Percentiles rank a stretch among this genome's conserved stretches.
Evolutionary conservation across 2,888 invertebrate genomes (phyloP).

Genomic region (Ormyrus thymus): DNA sequence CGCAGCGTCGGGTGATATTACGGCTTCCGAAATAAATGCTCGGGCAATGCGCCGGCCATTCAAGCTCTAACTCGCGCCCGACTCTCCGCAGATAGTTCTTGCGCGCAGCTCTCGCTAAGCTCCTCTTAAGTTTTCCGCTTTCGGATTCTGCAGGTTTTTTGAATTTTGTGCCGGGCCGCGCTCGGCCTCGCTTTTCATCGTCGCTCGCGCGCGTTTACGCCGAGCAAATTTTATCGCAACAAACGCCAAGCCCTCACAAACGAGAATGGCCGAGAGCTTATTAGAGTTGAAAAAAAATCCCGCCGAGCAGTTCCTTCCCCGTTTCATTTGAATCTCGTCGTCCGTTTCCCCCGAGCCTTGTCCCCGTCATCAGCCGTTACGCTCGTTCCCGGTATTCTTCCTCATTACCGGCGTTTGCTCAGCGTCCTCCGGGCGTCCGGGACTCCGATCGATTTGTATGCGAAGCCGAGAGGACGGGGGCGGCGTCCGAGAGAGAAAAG

Average conservation of each 20-base stretch:
- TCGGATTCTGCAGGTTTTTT: no score
- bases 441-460: constrained; percentile 37
- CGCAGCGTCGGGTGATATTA: constrained; percentile 16
- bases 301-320: no score
- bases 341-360: background rate
- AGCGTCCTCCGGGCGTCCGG: background rate
- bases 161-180: no score
- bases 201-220: no score
- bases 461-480: background rate
- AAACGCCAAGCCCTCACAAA: no score
- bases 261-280: no score
- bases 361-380: background rate
- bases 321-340: background rate
- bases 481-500: constrained; percentile 4
- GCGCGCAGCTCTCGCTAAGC: no score
- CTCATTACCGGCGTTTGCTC: background rate
- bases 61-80: background rate
- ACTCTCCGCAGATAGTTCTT: no score
- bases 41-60: constrained; percentile 58
- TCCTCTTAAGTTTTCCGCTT: no score
- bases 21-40: constrained; percentile 67
- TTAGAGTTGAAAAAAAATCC: no score
- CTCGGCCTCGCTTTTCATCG: no score
- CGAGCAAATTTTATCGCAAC: no score
- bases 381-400: background rate